Evolutionary conservation across 23 tunicate species (phyloP), one percentile per base, ranked within the genome.

Genomic region (Ascidia mentula): DNA sequence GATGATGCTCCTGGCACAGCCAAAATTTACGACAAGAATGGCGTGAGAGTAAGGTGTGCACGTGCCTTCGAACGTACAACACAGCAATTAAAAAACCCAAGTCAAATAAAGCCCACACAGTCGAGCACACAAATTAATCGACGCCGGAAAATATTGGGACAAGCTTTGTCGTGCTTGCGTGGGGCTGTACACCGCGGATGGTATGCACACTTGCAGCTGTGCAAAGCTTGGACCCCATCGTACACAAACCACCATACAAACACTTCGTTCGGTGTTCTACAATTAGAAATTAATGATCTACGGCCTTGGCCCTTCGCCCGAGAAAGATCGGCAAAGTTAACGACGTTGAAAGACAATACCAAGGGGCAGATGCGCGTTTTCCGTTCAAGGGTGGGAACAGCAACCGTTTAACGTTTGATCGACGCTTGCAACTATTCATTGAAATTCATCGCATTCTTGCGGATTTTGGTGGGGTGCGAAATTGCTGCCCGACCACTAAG

Each of bases 71-170:
- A 9, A 42, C 53, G 53, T 15, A 42, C 15, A 9, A 42, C 53
- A 42, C 53, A 53, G 65, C 24, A 53, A 53, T 53, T 53, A 53
- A 26, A 53, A 53, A 53, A 6, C 65, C 65, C 2, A 53, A 28
- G 24, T 20, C 65, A 53, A 53, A 53, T 28, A 53, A 26, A 28
- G 28, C 7, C 65, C 12, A 20, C 65, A 9, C 65, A 53, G 28
- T 53, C n/a, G n/a, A n/a, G 65, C 13, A 53, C 7, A 53, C 65
- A 53, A 53, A 53, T 53, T 53, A 53, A 53, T 53, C 65, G 65
- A 3, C 24, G 4, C 12, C 22, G 28, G 65, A 53, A 26, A 53
- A 53, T 53, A 53, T 53, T 9, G 24, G 65, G 65, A 26, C 7
- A 28, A 20, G 65, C 13, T n/a, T n/a, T n/a, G n/a, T n/a, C n/a